Base-by-base conservation (phyloP, 2,888 invertebrate genomes). In the Strigamia transsilvanica region DNA sequence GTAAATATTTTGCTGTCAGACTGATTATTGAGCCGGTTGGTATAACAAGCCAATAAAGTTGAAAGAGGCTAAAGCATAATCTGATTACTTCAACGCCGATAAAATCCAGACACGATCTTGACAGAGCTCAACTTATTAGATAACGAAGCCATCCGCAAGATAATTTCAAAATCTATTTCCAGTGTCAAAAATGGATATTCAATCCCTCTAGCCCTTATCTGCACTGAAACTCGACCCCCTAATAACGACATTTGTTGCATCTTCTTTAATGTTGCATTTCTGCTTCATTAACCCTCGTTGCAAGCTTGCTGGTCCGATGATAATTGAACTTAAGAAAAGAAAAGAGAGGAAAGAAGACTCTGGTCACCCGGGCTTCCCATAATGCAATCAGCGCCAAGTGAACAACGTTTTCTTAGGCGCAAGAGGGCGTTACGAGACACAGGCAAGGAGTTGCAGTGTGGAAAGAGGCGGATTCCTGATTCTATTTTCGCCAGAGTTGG, bases 401-500 rank as follows among this genome's bases (percentile, higher is more conserved):
- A 73, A 32, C 73, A 73, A 73, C 73, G 73, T 73, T 73, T 73
- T 73, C 73, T 73, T 73, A 73, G 32, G 32, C 73, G 32, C 73
- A 27, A 73, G 73, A 73, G 73, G 73, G 73, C 73, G 73, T 73
- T 32, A n/a, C n/a, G 56, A 56, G 18, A 56, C 56, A 56, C 56
- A 56, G 73, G 32, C 73, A 27, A 73, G 13, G 73, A 27, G 32
- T 23, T 73, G 12, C 13, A 73, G 27, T 27, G 73, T 32, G 13
- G 32, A 23, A 73, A 73, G 32, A n/a, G 32, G 73, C 73, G 32
- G 73, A 73, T 73, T 73, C 73, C 73, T 73, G 73, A 73, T 73
- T 73, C 73, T 73, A 73, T 73, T 73, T 73, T 73, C 73, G 32
- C 73, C 73, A 73, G 73, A 73, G 73, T 73, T 73, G 73, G 73